Conservation (phyloP, 2,797 vertebrate genomes). For the Pipistrellus kuhlii region DNA sequence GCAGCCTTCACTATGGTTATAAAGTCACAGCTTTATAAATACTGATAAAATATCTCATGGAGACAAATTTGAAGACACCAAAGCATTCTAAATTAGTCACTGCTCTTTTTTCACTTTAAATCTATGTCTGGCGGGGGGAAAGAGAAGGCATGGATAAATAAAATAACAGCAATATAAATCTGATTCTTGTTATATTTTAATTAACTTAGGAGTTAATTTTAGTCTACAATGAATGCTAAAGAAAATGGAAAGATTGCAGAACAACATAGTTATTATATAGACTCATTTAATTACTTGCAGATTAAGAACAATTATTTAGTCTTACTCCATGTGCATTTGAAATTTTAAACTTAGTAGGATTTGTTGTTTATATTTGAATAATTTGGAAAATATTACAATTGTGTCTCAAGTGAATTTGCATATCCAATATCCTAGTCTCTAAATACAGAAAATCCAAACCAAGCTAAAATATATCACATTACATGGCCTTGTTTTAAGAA, state of each 20-base stretch:
- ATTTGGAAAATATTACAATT: slow-evolving; percentile 64
- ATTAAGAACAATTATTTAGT: slow-evolving; percentile 51
- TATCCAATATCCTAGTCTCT: slow-evolving; percentile 35
- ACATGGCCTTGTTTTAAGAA: slow-evolving; percentile 60
- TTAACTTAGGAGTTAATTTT: slow-evolving; percentile 47
- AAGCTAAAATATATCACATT: slow-evolving; percentile 48
- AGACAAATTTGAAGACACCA: not conserved
- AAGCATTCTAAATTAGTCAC: not conserved
- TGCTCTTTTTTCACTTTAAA: slow-evolving; percentile 4
- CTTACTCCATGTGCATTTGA: not conserved
- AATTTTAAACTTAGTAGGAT: slow-evolving; percentile 51
- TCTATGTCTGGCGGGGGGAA: not conserved
- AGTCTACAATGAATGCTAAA: not conserved
- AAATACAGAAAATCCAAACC: slow-evolving; percentile 61
- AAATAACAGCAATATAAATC: not conserved
- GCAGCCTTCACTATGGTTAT: not conserved
- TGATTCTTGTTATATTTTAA: slow-evolving; percentile 15
- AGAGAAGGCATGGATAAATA: not conserved
- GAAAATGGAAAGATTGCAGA: slow-evolving; percentile 45
- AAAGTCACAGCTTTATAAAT: not conserved
- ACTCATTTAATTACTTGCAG: slow-evolving; percentile 27
- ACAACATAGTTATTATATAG: slow-evolving; percentile 4
- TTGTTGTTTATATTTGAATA: slow-evolving; percentile 57
- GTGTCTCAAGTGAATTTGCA: slow-evolving; percentile 70
- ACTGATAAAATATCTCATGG: slow-evolving; percentile 11